A percentile compares a stretch with the other conserved stretches of the same genome.
phyloP scores from a whole-genome alignment of 2,113 vertebrate species.

The Tragelaphus strepsiceros region DNA sequence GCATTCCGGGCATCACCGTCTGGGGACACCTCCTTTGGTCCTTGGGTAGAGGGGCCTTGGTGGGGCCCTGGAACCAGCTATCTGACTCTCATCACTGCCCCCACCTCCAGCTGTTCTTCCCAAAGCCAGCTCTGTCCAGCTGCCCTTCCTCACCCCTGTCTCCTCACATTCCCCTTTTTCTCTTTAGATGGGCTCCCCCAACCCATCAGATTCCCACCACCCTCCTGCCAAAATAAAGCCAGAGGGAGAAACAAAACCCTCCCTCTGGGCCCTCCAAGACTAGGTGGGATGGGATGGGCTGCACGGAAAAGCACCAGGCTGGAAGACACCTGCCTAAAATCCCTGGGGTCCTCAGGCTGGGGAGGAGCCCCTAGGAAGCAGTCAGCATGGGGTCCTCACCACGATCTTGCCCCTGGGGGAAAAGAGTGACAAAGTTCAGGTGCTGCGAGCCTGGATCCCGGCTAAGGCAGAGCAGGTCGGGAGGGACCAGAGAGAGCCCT shows the following conservation, averaged over 20 bases:
- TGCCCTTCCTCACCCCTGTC: neutral
- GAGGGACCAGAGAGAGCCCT: neutral
- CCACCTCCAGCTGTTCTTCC: neutral
- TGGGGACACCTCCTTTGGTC: neutral
- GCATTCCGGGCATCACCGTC: neutral
- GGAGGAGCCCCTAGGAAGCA: neutral
- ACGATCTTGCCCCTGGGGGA: neutral
- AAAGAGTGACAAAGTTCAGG: conserved; percentile 20
- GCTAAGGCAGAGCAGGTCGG: accelerated
- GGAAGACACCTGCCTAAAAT: neutral
- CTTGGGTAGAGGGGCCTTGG: too few species aligned
- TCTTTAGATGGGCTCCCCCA: neutral
- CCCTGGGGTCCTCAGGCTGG: neutral
- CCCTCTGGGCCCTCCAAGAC: neutral
- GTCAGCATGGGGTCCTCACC: neutral
- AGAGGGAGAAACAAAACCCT: neutral
- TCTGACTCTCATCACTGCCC: neutral
- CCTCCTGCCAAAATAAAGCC: neutral
- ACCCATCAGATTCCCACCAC: neutral
- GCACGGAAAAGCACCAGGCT: accelerated
- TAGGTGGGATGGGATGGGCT: neutral
- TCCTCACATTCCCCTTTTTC: neutral
- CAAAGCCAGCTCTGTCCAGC: neutral
- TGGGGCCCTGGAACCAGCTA: neutral
- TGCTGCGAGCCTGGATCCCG: neutral